Base-by-base conservation (phyloP, 2,113 vertebrate genomes). In the Dasyornis broadbenti region DNA sequence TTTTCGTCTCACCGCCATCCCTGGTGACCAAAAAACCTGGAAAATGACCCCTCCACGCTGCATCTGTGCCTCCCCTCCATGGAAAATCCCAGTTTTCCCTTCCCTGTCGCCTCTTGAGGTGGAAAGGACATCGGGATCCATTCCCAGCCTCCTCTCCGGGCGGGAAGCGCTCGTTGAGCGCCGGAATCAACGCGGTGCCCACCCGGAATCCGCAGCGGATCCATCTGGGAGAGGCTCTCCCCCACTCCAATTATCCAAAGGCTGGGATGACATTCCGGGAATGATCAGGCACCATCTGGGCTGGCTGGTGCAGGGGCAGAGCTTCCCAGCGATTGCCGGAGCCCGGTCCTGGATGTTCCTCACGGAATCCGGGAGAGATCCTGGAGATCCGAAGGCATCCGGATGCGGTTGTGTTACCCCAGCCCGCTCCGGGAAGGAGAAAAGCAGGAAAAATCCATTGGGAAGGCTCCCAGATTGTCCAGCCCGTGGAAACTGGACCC, bases 11-110 rank as follows among this genome's bases (percentile, higher is more conserved):
- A 21, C 13, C 28, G 4, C 22, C 31, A 13, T 24, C 31, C 44
- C 8, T 9, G 31, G 31, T 13, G 44, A 31, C 27, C 17, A 18
- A 72, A 72, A 78, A 69, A 7, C 44, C 27, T 45, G 71, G 57
- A 19, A 45, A 19, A 53, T 0, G 7, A 8, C 13, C 44, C 45
- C 16, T 54, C 35, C 40, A 0, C 0, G 11, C 7, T 4, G 15
- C 35, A 27, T n/a, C 61, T 7, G 1, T 9, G 40, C 30, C 2
- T 57, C 3, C 0, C 10, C 31, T 64, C 64, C 59, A 8, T 0
- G 35, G 52, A 61, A 75, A 52, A 80, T 19, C 18, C 22, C 4
- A 6, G 3, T 35, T 30, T 66, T 57, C 13, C 26, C 31, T 23
- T 35, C 42, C 14, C 21, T 6, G 2, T 23, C 33, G 5, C 7